A percentile compares a stretch with the other conserved stretches of the same genome.
Conservation (phyloP, 1,140 invertebrate species). For the Aphelinus certus region DNA sequence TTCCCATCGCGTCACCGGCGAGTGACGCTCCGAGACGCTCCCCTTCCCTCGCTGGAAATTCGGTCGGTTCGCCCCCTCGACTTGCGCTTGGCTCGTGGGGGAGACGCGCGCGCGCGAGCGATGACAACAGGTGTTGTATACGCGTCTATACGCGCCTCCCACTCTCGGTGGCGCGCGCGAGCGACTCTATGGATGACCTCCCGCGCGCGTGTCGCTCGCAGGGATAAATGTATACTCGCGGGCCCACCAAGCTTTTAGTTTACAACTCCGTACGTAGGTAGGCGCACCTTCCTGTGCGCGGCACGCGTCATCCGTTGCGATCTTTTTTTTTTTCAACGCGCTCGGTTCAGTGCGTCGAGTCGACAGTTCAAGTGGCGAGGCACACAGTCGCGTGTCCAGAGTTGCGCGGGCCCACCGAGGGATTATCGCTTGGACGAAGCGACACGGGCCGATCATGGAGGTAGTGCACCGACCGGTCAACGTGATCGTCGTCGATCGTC, state of each 20-base stretch:
- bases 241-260: slow-evolving; percentile 54
- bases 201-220: slow-evolving; percentile 57
- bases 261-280: slow-evolving; percentile 30
- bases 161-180: slow-evolving; percentile 41
- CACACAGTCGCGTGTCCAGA: too few species aligned
- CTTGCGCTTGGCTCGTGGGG: too few species aligned
- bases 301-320: slow-evolving; percentile 24
- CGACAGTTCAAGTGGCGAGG: neutral
- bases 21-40: too few species aligned
- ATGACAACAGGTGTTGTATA: slow-evolving; percentile 49
- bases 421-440: too few species aligned
- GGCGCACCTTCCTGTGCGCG: neutral
- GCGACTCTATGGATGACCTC: slow-evolving; percentile 55
- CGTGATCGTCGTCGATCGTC: slow-evolving; percentile 44
- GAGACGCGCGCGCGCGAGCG: neutral
- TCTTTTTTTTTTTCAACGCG: slow-evolving; percentile 27
- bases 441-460: slow-evolving; percentile 43
- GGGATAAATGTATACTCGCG: slow-evolving; percentile 58
- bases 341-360: neutral
- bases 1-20: too few species aligned
- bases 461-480: slow-evolving; percentile 49
- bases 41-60: too few species aligned
- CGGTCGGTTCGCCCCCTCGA: too few species aligned
- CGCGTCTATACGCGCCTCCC: slow-evolving; percentile 24
- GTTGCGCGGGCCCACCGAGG: too few species aligned